Percentiles rank a stretch among this genome's conserved stretches.
These are phyloP conservation scores for Theonella swinhoei DNA, from an alignment of 37 sponge, comb jelly and placozoan genomes.

Conservation along the genomic window DNA sequence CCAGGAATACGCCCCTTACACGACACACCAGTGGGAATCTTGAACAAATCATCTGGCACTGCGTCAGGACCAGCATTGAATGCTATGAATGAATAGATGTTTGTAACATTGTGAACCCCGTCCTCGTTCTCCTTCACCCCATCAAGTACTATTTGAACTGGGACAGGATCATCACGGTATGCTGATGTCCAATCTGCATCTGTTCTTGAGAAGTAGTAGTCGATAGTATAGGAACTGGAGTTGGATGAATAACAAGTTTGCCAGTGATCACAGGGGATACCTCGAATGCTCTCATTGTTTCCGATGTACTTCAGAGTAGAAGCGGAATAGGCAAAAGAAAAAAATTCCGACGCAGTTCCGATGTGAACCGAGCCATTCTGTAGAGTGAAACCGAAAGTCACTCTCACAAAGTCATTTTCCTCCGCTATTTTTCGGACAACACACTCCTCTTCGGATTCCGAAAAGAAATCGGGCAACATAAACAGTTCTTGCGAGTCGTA, in stretches of 20 bases:
- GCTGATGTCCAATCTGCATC: neutral
- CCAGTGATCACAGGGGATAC: slow-evolving; percentile 50
- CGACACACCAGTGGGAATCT: slow-evolving; percentile 53
- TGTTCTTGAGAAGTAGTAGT: slow-evolving; percentile 48
- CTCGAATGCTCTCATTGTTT: slow-evolving; percentile 17
- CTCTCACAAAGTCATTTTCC: neutral
- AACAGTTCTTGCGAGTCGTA: slow-evolving; percentile 24
- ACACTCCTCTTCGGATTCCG: slow-evolving; percentile 9
- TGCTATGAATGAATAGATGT: slow-evolving; percentile 39
- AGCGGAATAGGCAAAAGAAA: neutral
- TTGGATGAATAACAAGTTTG: slow-evolving; percentile 21
- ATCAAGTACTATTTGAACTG: slow-evolving; percentile 1
- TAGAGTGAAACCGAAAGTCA: slow-evolving; percentile 4
- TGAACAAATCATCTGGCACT: slow-evolving; percentile 45
- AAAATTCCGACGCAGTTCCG: slow-evolving; percentile 5
- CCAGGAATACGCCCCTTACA: slow-evolving; percentile 50
- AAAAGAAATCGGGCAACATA: slow-evolving; percentile 15
- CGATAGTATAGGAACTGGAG: slow-evolving; percentile 27
- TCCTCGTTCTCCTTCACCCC: neutral
- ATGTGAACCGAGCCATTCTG: slow-evolving; percentile 44
- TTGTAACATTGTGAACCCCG: neutral
- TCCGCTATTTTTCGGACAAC: neutral
- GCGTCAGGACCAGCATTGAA: slow-evolving; percentile 39
- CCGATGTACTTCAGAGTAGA: slow-evolving; percentile 28
- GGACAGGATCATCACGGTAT: neutral